A percentile compares a stretch with the other conserved stretches of the same genome.
Conservation (phyloP, 2,888 invertebrate genomes). For the Dynastes maya region DNA sequence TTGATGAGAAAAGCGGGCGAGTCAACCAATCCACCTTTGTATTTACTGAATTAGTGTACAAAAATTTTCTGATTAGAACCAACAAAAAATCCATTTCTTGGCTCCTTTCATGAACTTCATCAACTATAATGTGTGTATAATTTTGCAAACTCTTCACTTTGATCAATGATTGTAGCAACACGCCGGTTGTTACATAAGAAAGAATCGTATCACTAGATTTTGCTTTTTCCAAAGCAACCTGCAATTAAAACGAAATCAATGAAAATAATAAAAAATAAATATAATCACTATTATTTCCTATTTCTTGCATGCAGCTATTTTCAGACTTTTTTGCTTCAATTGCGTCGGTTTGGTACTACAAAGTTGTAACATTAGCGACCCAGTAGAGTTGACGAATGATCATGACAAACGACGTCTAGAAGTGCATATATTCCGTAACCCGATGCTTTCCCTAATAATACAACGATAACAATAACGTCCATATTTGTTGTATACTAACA, state of each 20-base stretch:
- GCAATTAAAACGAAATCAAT: conserved; percentile 1
- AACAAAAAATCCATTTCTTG: conserved; percentile 94
- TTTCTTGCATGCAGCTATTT: too few species aligned
- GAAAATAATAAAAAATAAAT: conserved; percentile 18
- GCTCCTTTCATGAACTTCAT: conserved; percentile 95
- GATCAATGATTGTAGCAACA: conserved; percentile 86
- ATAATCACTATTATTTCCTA: too few species aligned
- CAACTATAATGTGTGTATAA: conserved; percentile 92
- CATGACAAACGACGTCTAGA: too few species aligned
- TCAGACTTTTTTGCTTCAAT: too few species aligned
- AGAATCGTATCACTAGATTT: conserved; percentile 81
- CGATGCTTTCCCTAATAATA: too few species aligned
- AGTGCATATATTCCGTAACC: too few species aligned
- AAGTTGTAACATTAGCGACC: too few species aligned
- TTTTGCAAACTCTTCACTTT: conserved; percentile 79
- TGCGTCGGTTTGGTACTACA: too few species aligned
- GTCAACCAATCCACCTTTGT: conserved; percentile 72
- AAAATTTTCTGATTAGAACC: conserved; percentile 84
- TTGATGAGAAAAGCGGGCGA: background rate
- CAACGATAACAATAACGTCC: too few species aligned
- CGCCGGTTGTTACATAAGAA: conserved; percentile 91
- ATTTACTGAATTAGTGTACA: conserved; percentile 77
- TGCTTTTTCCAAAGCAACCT: conserved; percentile 82
- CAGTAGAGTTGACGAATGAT: too few species aligned
- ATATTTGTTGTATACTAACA: too few species aligned